Percentiles rank a stretch among this genome's conserved stretches.
Evolutionary conservation across 2,797 vertebrate genomes (phyloP).

Genomic region (Selene dorsalis): DNA sequence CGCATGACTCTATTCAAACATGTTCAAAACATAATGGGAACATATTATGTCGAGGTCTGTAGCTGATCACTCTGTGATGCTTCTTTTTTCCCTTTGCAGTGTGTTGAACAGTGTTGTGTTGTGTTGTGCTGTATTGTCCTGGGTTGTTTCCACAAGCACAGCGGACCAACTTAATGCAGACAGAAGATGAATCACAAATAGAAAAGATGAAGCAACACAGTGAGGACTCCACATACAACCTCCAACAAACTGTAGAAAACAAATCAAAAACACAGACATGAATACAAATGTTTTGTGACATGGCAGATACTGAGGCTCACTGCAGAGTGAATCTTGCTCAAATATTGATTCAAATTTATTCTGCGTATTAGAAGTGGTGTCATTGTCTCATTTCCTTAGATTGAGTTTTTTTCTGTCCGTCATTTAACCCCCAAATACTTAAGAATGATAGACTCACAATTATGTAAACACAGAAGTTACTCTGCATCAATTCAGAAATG

Average conservation of each 20-base stretch:
- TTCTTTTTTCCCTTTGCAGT: not conserved
- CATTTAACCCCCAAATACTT: not conserved
- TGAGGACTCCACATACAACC: not conserved
- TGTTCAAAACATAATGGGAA: not conserved
- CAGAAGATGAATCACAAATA: not conserved
- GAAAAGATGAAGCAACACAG: not conserved
- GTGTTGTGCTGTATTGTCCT: not conserved
- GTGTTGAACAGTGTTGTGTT: not conserved
- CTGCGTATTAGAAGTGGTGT: not conserved
- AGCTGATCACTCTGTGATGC: not conserved
- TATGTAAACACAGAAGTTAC: not conserved
- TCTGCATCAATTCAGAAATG: not conserved
- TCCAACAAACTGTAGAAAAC: not conserved
- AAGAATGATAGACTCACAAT: not conserved
- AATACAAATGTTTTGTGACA: not conserved
- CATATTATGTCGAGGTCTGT: not conserved
- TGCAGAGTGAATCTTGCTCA: not conserved
- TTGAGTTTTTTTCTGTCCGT: not conserved
- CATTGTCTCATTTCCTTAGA: not conserved
- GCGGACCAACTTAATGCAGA: not conserved
- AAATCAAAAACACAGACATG: no score
- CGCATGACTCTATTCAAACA: slow-evolving; percentile 11
- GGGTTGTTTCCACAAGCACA: not conserved
- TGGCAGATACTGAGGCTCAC: not conserved
- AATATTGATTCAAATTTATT: not conserved